phyloP scores from a whole-genome alignment of 2,797 vertebrate species.

The Sebastes elongatus region DNA sequence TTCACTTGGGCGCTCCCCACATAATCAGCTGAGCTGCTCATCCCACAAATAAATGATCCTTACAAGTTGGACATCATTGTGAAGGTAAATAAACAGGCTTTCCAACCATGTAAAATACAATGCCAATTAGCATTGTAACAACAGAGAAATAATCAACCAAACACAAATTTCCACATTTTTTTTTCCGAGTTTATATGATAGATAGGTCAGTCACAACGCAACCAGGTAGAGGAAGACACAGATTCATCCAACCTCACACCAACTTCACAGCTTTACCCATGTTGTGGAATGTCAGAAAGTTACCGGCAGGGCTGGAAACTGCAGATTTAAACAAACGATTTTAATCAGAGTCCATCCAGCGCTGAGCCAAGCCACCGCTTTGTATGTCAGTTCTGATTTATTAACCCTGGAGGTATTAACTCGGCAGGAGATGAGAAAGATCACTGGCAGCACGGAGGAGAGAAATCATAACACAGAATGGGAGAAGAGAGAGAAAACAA shows the following conservation, averaged over 20 bases:
- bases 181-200: neutral
- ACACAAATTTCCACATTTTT: too few species aligned
- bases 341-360: conserved; percentile 80
- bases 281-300: conserved; percentile 63
- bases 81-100: too few species aligned
- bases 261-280: conserved; percentile 56
- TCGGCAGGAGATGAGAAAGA: conserved; percentile 65
- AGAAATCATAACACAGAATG: conserved; percentile 23
- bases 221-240: conserved; percentile 1
- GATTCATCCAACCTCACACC: conserved; percentile 56
- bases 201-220: conserved; percentile 14
- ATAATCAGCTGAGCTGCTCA: too few species aligned
- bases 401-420: conserved; percentile 73
- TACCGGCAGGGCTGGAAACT: conserved; percentile 68
- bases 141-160: too few species aligned
- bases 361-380: conserved; percentile 58
- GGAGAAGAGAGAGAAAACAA: conserved; percentile 25
- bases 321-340: conserved; percentile 85
- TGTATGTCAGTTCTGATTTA: conserved; percentile 83
- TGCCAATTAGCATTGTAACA: too few species aligned
- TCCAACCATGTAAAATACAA: too few species aligned
- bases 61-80: too few species aligned
- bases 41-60: too few species aligned
- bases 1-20: too few species aligned
- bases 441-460: conserved; percentile 53